Evolutionary conservation across 2,888 invertebrate genomes (phyloP), one percentile per base, ranked within the genome.

Genomic region (Cosmia pyralina): DNA sequence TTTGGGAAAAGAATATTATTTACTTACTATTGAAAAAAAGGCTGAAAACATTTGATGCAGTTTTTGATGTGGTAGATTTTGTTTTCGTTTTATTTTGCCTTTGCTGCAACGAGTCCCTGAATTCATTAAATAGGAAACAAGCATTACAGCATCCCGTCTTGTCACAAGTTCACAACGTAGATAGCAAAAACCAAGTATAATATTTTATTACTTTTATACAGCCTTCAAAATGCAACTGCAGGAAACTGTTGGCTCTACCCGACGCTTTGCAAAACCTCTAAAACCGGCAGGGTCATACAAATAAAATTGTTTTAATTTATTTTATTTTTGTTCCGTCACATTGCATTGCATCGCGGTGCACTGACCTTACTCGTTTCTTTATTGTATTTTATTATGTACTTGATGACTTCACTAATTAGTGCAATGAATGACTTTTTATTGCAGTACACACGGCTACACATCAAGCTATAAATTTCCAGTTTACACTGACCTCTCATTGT

Each of bases 241-340:
- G 57, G 60, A 52, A 69, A 70, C 46, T 28, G 17, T 50, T 10
- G 17, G 2, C 41, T 58, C 7, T 55, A 69, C 66, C 58, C 38
- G 44, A 74, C 38, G 48, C 13, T 68, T 34, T 50, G 65, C 34
- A 65, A 62, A 60, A 28, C 19, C 57, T 59, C 28, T 38, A 53
- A 69, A 72, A 58, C 63, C 13, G 13, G 55, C 69, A 81, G 84
- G 62, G 72, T 72, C 84, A 70, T 68, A 68, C 55, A 69, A 84
- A 81, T 77, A 50, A 70, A 83, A 59, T 77, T 52, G 64, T 66
- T 81, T 77, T 77, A 82, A 81, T 84, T 83, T 58, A 74, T 83
- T 81, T 62, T 82, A 80, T 81, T 85, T 82, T 75, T 71, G 72
- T 74, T 65, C 69, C 69, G 74, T 69, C 80, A 77, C 55, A 38